Evolutionary conservation across 2,888 invertebrate genomes (phyloP), one percentile per base, ranked within the genome.

Genomic region (Neoitamus cyanurus): DNA sequence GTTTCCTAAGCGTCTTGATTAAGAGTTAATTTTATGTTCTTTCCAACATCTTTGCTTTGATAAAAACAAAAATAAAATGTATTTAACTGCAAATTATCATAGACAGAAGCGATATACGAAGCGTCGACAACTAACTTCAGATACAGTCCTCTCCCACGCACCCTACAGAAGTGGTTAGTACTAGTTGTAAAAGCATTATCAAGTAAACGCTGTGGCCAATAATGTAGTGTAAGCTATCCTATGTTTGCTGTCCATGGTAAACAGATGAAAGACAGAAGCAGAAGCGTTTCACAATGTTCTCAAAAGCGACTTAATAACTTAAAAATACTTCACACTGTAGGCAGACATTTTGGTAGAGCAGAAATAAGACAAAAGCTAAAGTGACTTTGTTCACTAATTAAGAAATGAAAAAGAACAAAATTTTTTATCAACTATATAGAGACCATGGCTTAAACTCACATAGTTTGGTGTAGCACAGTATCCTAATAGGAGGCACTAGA

Each of bases 371-470:
- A 85, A 85, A 82, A 84, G 82, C 42, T 91, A 92, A 92, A 92
- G 93, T 92, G 92, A 93, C 92, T 92, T 92, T 70, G 30, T 70
- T 70, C 92, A 92, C 92, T 92, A 92, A 91, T 92, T 89, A 86
- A 84, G 87, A 92, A 91, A 48, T 48, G 48, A 48, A 58, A 58
- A 92, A 91, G 92, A 92, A 92, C 92, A 92, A 92, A 92, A 92
- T 92, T 75, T 92, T 92, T 92, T 92, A 92, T 92, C 92, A 92
- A 83, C 75, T 37, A 83, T 68, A 80, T 72, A 46, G 73, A 80
- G 69, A 72, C 82, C 28, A 70, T 82, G 80, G 68, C 82, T 69
- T 46, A 36, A 86, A 86, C 86, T 86, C 86, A 88, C 90, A 89
- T 88, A 89, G 89, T 89, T 89, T 90, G 86, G 90, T 89, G 88